A percentile compares a stretch with the other conserved stretches of the same genome.
Evolutionary conservation across 2,113 vertebrate genomes (phyloP).

Genomic region (Colius striatus): DNA sequence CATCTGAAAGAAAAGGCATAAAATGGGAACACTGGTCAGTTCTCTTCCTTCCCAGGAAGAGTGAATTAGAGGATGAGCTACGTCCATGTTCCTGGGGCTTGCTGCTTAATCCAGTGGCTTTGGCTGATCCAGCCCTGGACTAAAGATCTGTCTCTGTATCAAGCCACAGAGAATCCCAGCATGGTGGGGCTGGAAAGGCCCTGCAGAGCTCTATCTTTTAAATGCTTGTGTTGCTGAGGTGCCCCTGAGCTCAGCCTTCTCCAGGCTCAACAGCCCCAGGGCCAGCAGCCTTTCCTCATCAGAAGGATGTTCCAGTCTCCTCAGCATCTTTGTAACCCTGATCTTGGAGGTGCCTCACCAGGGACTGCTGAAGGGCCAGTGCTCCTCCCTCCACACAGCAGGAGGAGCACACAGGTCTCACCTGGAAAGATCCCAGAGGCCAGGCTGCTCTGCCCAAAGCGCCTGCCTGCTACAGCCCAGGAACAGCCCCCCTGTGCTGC

Average conservation of each 20-base stretch:
- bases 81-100: background rate
- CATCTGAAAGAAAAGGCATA: constrained; percentile 33
- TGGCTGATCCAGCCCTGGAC: background rate
- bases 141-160: background rate
- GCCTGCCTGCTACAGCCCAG: background rate
- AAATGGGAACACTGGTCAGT: background rate
- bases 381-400: fast-evolving
- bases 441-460: background rate
- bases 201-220: too few relatives aligned
- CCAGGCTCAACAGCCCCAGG: too few relatives aligned
- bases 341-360: background rate
- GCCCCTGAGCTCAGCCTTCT: too few relatives aligned
- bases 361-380: background rate
- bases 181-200: too few relatives aligned
- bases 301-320: too few relatives aligned
- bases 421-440: background rate
- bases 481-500: background rate
- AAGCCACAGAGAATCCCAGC: background rate
- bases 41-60: background rate
- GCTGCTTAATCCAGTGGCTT: background rate
- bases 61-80: background rate
- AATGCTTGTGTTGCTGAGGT: too few relatives aligned
- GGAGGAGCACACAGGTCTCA: background rate
- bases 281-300: too few relatives aligned
- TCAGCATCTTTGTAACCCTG: too few relatives aligned